Evolutionary conservation across 2,888 invertebrate genomes (phyloP).

Genomic region (Drosophila bunnanda): DNA sequence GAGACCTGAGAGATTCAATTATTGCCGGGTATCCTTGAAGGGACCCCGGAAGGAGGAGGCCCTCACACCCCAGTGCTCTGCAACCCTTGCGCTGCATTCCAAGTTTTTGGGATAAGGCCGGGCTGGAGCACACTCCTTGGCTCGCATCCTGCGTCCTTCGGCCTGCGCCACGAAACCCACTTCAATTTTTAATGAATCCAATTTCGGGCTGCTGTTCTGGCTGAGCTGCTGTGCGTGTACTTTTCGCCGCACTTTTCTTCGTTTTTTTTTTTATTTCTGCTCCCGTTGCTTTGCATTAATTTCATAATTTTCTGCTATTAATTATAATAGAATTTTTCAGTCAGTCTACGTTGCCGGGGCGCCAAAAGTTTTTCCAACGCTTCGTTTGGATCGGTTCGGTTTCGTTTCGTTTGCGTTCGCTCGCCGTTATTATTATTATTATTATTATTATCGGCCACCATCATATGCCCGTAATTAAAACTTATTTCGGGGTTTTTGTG

Average conservation of each 20-base stretch:
- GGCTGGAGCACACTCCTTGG: constrained; percentile 22
- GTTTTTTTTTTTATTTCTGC: constrained; percentile 7
- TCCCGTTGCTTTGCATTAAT: constrained; percentile 72
- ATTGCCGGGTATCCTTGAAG: constrained; percentile 37
- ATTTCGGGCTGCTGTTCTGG: constrained; percentile 56
- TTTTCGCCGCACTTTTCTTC: constrained; percentile 2
- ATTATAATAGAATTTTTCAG: constrained; percentile 80
- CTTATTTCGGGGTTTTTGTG: constrained; percentile 73
- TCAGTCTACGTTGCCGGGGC: constrained; percentile 72
- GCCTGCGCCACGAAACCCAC: constrained; percentile 59
- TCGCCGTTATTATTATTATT: constrained; percentile 45
- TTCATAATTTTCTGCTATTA: constrained; percentile 79
- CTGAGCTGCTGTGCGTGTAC: constrained; percentile 40
- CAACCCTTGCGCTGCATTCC: constrained; percentile 51
- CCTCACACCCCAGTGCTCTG: not conserved
- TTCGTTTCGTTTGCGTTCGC: constrained; percentile 32
- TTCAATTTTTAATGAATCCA: constrained; percentile 80
- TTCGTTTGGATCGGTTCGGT: constrained; percentile 32
- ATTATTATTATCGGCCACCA: constrained; percentile 76
- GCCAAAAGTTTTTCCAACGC: constrained; percentile 58
- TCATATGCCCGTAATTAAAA: constrained; percentile 80
- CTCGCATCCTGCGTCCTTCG: constrained; percentile 7
- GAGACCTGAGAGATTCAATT: constrained; percentile 44
- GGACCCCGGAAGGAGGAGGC: not conserved
- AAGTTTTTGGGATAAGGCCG: constrained; percentile 70